These are phyloP conservation scores for Oscarella lobularis DNA, from an alignment of 37 sponge, comb jelly and placozoan species.

Conservation along the genomic window DNA sequence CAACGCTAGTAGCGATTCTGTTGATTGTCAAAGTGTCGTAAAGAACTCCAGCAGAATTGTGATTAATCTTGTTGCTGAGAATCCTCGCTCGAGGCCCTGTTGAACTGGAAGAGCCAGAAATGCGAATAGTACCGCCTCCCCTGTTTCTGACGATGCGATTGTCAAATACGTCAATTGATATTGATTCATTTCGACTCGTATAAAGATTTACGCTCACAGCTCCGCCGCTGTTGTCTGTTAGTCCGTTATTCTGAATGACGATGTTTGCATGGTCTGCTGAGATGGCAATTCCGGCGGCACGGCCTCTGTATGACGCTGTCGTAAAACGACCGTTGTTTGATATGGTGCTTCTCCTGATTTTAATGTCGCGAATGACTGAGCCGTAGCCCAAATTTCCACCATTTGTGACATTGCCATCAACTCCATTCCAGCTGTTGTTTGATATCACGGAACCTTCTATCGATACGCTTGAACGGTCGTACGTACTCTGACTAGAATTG, in stretches of 20 bases:
- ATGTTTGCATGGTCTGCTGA: not conserved
- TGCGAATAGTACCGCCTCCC: not conserved
- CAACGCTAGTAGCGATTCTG: not conserved
- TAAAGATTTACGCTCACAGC: not conserved
- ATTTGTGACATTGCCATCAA: too few species aligned
- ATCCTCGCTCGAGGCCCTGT: not conserved
- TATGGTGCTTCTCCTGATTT: not conserved
- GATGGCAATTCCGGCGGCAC: not conserved
- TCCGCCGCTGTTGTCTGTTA: not conserved
- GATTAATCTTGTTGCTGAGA: not conserved
- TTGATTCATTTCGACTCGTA: too few species aligned
- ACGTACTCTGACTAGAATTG: too few species aligned
- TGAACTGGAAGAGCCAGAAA: not conserved
- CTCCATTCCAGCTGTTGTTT: too few species aligned
- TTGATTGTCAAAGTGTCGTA: not conserved
- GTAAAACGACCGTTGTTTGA: not conserved
- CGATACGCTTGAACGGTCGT: too few species aligned
- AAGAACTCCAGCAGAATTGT: not conserved
- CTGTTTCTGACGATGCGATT: not conserved
- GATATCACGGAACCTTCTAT: too few species aligned
- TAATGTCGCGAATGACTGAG: too few species aligned
- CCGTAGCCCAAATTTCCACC: too few species aligned
- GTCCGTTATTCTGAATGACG: not conserved
- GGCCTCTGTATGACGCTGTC: not conserved
- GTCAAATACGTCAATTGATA: too few species aligned